Evolutionary conservation across 1,140 invertebrate species (phyloP), one percentile per base, ranked within the genome.

Genomic region (Papilio aristodemus): DNA sequence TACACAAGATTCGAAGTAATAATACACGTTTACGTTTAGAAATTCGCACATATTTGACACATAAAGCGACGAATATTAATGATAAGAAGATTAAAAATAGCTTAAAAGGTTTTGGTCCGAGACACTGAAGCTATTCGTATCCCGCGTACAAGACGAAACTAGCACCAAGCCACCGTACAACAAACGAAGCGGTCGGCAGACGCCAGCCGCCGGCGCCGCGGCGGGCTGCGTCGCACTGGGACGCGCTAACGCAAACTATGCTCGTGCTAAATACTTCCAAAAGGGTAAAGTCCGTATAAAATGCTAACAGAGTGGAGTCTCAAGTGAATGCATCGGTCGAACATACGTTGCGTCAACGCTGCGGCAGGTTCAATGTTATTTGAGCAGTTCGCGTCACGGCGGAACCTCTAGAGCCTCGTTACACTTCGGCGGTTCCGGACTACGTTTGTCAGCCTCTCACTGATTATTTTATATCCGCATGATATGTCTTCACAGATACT

Each of bases 31-130:
- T 83, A 89, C 83, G 83, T 89, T 87, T 84, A 87, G 83, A 87
- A 90, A 87, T 90, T 90, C 86, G 89, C 89, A 90, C 84, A 87
- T 87, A 89, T 90, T 91, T 91, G 89, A 91, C 89, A 91, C 89
- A 89, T 88, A 90, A 91, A 91, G 89, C 89, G 89, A 91, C 81
- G 81, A 87, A 81, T 79, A 87, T 83, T 85, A 89, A 70, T 80
- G 78, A 80, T 82, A 85, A 87, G 76, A 83, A 87, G 84, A 87
- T 76, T 87, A 85, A 79, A 66, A 83, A 68, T 83, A 86, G 86
- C 81, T 83, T 83, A 77, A 86, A 76, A 84, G 80, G 84, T 82
- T 86, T 91, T 91, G 89, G 89, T 91, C 89, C 89, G 86, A 91
- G 85, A 90, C 84, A 86, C 87, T 84, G 85, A 90, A 89, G 89